phyloP scores from a whole-genome alignment of 2,113 vertebrate species.

The Cheirogaleus medius region DNA sequence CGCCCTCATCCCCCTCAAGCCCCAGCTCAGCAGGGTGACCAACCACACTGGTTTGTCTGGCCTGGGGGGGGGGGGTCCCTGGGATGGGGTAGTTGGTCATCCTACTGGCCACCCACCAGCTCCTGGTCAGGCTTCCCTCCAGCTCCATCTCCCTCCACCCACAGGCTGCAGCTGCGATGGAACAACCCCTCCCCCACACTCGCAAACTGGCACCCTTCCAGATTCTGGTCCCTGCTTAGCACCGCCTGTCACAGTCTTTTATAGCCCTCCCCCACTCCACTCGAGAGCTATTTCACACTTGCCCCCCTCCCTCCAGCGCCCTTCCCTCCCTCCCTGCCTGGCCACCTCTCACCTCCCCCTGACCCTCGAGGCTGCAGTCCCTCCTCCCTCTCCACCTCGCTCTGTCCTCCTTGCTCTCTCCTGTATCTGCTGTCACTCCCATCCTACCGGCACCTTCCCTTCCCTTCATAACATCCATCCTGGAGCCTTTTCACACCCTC shows the following conservation, averaged over 20 bases:
- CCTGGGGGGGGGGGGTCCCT: background rate
- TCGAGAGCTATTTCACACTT: background rate
- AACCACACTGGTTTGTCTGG: background rate
- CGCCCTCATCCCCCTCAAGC: background rate
- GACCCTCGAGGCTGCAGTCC: background rate
- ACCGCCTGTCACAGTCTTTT: background rate
- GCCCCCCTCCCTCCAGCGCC: background rate
- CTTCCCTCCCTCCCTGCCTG: background rate
- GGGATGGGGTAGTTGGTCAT: too few species aligned
- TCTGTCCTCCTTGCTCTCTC: background rate
- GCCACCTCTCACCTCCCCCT: background rate
- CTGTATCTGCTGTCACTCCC: background rate
- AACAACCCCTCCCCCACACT: background rate
- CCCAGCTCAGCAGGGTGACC: background rate
- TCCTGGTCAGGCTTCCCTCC: background rate
- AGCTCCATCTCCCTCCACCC: background rate
- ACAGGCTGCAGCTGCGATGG: background rate
- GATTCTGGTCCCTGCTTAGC: background rate
- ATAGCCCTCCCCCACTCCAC: background rate
- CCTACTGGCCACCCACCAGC: background rate
- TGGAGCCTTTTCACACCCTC: background rate
- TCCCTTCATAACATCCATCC: background rate
- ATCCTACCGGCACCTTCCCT: background rate
- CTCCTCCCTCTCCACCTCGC: background rate
- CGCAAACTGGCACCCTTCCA: background rate